Base-by-base conservation (phyloP, 2,888 invertebrate genomes). In the Nomada goodeniana region DNA sequence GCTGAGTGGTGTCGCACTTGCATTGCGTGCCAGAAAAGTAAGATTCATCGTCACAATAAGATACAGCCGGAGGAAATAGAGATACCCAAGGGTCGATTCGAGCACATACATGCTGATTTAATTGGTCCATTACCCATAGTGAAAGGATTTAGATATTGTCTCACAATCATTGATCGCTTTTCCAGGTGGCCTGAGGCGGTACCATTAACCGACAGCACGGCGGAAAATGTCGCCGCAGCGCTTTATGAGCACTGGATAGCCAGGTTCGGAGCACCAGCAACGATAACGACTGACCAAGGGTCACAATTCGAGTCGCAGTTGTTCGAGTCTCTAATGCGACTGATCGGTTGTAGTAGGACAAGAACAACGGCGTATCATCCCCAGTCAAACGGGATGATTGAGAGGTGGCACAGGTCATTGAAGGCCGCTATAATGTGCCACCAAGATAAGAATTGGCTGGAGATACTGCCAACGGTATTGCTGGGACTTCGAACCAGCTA, bases 21-120 rank as follows among this genome's bases (percentile, higher is more conserved):
- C 29, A 29, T 29, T 5, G 2, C 67, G 0, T 74, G 65, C 11
- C 74, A 70, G 11, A 18, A 13, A 18, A 47, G 29, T 42, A 70
- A 80, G n/a, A 18, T 80, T 23, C 26, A 55, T 20, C 59, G 70
- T 26, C 74, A 75, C 59, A 75, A 29, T 23, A 64, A 67, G 4
- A 42, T 9, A 1, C 36, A 10, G 2, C 59, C 74, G 0, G 15
- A 72, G 18, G 44, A 55, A n/a, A 78, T 73, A 0, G n/a, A 47
- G 2, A 18, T 78, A 1, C 70, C 70, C 36, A 13, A 20, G 0
- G 18, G 23, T 13, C 26, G 71, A 7, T 77, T 77, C 20, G 59
- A 71, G 0, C 76, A 77, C 15, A 60, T 76, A 0, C 64, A 76
- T 29, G 26, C 64, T 1, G 64, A 76, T n/a, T 29, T 76, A 18